Evolutionary conservation across 2,113 vertebrate genomes (phyloP).

Genomic region (Heloderma charlesbogerti): DNA sequence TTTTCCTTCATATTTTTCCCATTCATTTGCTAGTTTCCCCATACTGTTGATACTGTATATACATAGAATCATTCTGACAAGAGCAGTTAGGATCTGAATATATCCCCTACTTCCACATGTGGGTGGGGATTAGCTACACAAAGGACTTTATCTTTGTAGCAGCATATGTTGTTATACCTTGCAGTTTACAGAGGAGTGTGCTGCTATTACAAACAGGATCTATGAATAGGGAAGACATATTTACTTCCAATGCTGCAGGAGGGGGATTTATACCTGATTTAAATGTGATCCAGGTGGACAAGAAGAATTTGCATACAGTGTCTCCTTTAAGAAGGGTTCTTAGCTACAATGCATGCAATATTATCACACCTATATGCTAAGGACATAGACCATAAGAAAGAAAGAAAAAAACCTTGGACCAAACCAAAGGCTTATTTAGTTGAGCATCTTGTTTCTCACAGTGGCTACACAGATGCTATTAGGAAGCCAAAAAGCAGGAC

Average conservation of each 20-base stretch:
- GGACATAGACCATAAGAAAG: neutral
- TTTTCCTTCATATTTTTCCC: neutral
- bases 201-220: neutral
- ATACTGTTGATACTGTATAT: neutral
- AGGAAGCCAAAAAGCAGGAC: too few relatives aligned
- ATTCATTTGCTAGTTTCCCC: neutral
- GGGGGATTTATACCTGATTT: neutral
- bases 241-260: neutral
- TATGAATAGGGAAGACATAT: neutral
- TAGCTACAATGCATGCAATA: neutral
- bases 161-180: neutral
- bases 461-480: neutral
- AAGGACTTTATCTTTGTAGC: neutral
- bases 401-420: neutral
- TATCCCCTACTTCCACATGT: conserved; percentile 2
- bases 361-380: neutral
- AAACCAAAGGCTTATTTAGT: neutral
- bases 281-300: neutral
- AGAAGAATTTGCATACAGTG: neutral
- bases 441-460: neutral
- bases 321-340: neutral
- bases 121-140: neutral
- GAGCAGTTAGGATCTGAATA: neutral
- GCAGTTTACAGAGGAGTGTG: neutral
- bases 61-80: neutral